Conservation (phyloP, 2,888 invertebrate species). For the Drosophila tripunctata region DNA sequence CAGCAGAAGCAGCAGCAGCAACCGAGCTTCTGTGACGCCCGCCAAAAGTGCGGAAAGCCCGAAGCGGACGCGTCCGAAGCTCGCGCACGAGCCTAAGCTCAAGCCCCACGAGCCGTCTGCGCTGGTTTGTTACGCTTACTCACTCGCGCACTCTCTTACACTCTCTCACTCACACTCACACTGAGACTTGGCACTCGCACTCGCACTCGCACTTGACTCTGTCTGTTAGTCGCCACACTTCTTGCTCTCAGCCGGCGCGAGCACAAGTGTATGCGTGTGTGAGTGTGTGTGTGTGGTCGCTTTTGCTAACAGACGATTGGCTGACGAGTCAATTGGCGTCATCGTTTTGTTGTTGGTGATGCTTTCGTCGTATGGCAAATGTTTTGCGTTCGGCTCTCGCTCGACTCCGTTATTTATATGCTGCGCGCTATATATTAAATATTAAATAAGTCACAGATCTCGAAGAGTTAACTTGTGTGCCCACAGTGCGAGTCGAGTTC, state of each 20-base stretch:
- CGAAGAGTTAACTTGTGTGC: constrained; percentile 52
- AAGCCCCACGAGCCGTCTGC: constrained; percentile 5
- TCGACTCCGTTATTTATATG: constrained; percentile 37
- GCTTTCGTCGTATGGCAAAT: constrained; percentile 13
- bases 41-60: too few relatives aligned
- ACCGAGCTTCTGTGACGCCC: too few relatives aligned
- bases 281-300: constrained; percentile 19
- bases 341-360: constrained; percentile 22
- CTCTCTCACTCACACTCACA: neutral
- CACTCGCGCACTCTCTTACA: neutral
- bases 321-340: constrained; percentile 39
- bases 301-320: constrained; percentile 51
- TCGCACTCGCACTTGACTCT: neutral
- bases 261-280: constrained; percentile 1
- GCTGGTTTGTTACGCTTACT: neutral
- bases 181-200: neutral
- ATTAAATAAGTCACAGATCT: constrained; percentile 56
- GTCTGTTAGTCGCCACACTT: neutral
- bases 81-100: too few relatives aligned
- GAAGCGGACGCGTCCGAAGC: too few relatives aligned
- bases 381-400: constrained; percentile 24
- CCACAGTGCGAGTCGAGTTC: neutral
- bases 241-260: neutral
- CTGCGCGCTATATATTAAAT: constrained; percentile 23
- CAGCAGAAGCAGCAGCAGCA: too few relatives aligned